A percentile compares a stretch with the other conserved stretches of the same genome.
phyloP scores from a whole-genome alignment of 2,888 invertebrate genomes.

The Pseudococcus viburni region DNA sequence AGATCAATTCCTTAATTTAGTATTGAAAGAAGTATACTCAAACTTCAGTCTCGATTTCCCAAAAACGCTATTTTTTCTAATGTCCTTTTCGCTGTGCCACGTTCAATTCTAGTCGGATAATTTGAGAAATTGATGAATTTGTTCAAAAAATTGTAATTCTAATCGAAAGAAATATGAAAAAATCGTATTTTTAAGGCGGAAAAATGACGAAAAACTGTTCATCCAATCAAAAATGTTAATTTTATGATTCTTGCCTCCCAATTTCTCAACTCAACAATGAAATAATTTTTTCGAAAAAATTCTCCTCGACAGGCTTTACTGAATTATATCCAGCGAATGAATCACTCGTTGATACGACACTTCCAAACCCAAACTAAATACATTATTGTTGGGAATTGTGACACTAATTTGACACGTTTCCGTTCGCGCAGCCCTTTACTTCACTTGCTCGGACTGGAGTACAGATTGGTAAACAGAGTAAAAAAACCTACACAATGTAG shows the following conservation, averaged over 20 bases:
- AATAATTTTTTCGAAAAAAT: not conserved
- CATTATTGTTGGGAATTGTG: slow-evolving; percentile 33
- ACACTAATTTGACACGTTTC: slow-evolving; percentile 55
- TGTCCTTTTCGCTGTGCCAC: too few relatives aligned
- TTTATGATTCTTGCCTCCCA: not conserved
- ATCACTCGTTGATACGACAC: not conserved
- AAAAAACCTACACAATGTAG: not conserved
- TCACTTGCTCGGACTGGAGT: not conserved
- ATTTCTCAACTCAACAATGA: not conserved
- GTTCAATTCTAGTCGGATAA: too few relatives aligned
- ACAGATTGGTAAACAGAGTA: not conserved
- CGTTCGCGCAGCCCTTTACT: slow-evolving; percentile 34
- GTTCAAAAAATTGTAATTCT: too few relatives aligned
- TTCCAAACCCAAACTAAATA: not conserved
- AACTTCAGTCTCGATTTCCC: too few relatives aligned
- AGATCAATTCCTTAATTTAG: too few relatives aligned
- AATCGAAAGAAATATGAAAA: too few relatives aligned
- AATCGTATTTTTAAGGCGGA: too few relatives aligned
- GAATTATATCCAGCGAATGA: not conserved
- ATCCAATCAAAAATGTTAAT: too few relatives aligned
- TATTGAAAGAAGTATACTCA: too few relatives aligned
- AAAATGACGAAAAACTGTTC: too few relatives aligned
- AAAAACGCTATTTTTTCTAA: too few relatives aligned
- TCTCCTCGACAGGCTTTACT: not conserved
- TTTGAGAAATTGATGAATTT: too few relatives aligned